phyloP scores from a whole-genome alignment of 2,888 invertebrate species.

The Bugula neritina region DNA sequence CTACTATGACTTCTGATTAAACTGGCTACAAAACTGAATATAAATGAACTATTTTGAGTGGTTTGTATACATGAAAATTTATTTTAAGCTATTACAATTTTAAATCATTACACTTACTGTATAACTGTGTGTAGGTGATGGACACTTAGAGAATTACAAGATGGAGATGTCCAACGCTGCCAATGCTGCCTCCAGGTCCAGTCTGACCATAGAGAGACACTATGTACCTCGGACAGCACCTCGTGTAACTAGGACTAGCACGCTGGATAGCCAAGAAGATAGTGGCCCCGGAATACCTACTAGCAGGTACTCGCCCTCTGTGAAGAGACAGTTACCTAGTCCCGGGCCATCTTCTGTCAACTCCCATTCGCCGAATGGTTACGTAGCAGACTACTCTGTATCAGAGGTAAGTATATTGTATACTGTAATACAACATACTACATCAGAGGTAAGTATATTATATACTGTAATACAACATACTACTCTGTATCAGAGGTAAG shows the following conservation, averaged over 20 bases:
- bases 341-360: constrained; percentile 6
- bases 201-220: constrained; percentile 11
- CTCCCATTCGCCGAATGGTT: constrained; percentile 15
- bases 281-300: not conserved
- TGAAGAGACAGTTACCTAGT: not conserved
- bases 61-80: too few species aligned
- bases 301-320: not conserved
- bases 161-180: too few species aligned
- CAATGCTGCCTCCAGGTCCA: constrained; percentile 4
- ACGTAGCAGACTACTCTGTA: constrained; percentile 8
- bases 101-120: too few species aligned
- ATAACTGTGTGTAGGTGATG: too few species aligned
- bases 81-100: too few species aligned
- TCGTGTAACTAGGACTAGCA: not conserved
- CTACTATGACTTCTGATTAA: too few species aligned
- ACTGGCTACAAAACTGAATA: too few species aligned
- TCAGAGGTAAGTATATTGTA: constrained; percentile 8
- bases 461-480: constrained; percentile 3
- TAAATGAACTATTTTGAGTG: too few species aligned
- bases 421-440: too few species aligned
- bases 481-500: constrained; percentile 8
- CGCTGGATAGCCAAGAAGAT: not conserved
- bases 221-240: constrained; percentile 18
- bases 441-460: too few species aligned
- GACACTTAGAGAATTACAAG: too few species aligned